Evolutionary conservation across 2,113 vertebrate genomes (phyloP).

Genomic region (Barbus barbus): DNA sequence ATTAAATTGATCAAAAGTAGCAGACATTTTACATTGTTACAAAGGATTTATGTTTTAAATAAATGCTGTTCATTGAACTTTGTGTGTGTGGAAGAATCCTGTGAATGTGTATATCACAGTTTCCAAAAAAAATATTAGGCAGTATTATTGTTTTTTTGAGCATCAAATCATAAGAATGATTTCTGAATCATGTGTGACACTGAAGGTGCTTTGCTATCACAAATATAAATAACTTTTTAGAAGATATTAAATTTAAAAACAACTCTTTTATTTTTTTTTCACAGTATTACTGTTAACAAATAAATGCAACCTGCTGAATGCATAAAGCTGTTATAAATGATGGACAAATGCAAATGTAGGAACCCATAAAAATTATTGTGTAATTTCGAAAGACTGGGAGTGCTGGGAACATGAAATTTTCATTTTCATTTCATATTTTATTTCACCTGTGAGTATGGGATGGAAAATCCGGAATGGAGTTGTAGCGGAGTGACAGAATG

Average conservation of each 20-base stretch:
- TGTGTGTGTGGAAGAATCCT: not conserved
- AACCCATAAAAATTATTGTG: not conserved
- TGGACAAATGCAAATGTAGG: not conserved
- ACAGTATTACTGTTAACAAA: not conserved
- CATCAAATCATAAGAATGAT: not conserved
- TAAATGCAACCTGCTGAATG: not conserved
- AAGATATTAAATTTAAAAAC: not conserved
- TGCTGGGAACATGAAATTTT: not conserved
- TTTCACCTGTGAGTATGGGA: not conserved
- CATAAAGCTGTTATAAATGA: not conserved
- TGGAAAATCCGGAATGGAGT: not conserved
- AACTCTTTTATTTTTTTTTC: no score
- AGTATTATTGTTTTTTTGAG: no score
- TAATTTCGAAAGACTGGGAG: not conserved
- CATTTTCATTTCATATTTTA: not conserved
- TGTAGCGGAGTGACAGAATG: not conserved
- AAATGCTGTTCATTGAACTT: not conserved
- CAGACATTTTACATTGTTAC: not conserved
- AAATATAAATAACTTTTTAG: not conserved
- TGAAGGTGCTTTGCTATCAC: not conserved
- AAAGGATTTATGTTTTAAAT: not conserved
- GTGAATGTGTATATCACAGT: not conserved
- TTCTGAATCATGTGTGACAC: not conserved
- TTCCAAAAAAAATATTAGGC: not conserved
- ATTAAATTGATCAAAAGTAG: not conserved